These are phyloP conservation scores for Bovichtus variegatus DNA, from an alignment of 2,797 vertebrate species.

Conservation along the genomic window DNA sequence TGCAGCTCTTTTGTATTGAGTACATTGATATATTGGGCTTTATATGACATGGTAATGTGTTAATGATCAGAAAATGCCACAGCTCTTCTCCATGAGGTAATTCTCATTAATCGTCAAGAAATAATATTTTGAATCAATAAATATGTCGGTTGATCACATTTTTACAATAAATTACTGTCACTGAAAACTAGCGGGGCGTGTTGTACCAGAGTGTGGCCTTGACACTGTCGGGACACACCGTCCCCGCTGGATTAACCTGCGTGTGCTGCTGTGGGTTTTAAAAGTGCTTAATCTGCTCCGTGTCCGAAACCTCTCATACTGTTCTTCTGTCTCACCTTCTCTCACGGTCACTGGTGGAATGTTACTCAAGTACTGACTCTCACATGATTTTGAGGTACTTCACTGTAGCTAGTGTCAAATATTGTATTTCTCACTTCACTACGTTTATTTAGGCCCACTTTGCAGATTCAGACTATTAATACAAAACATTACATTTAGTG, in stretches of 20 bases:
- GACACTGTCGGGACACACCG: conserved; percentile 12
- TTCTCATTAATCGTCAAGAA: no score
- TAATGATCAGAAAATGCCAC: no score
- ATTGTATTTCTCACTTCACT: neutral
- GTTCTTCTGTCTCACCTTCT: neutral
- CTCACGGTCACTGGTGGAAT: no score
- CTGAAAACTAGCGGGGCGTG: conserved; percentile 20
- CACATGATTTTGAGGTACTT: neutral
- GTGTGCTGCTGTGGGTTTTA: conserved; percentile 48
- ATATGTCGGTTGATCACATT: neutral
- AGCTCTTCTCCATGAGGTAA: neutral
- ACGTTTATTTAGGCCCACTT: neutral
- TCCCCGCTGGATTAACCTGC: conserved; percentile 67
- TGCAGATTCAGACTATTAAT: neutral
- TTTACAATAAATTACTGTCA: neutral
- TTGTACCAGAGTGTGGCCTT: conserved; percentile 22
- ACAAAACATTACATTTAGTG: no score
- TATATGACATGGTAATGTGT: no score
- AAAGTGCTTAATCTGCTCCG: conserved; percentile 72
- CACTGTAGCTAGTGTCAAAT: no score
- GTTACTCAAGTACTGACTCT: no score
- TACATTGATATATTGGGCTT: neutral
- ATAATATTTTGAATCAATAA: neutral
- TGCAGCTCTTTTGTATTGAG: neutral
- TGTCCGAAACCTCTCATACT: conserved; percentile 12